Base-by-base conservation (phyloP, 2,888 invertebrate species). In the Gymnoscelis rufifasciata region DNA sequence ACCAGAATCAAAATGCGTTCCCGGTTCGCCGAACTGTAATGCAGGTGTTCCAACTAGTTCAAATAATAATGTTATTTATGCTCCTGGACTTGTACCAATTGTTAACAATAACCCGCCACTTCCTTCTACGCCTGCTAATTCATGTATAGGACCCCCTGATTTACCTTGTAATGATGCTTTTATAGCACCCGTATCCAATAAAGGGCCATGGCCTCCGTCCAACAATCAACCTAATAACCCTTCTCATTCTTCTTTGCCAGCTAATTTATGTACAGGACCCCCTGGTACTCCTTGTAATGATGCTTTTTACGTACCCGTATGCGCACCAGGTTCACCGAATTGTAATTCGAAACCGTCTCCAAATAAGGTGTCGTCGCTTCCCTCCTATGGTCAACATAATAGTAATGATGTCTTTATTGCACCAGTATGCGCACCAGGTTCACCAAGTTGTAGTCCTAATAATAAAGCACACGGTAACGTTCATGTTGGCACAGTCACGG, bases 1-100 rank as follows among this genome's bases (percentile, higher is more conserved):
- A 4, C 23, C 41, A 7, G 23, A 36, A 4, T 36, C 35, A 7
- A 39, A 14, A 13, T 56, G 55, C 44, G 13, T 31, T 6, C 48
- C 53, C 13, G 43, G 43, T 7, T 46, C 48, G 23, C 38, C 45
- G 5, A 40, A 30, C 37, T 53, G 53, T 43, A 37, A 44, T 14
- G 33, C 38, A 12, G 42, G 31, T 28, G n/a, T 24, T 8, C 26
- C 27, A 24, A n/a, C 33, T 28, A 8, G 30, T 3, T 30, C 12
- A 7, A 10, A 28, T 19, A 19, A 19, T 19, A 2, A 3, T 19
- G 5, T 3, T 19, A 19, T 3, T 19, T 19, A 19, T 19, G 5
- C 19, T 19, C 10, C 41, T 3, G 29, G 0, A 14, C 30, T 8
- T 1, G 13, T 12, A 30, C 30, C 30, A 13, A 8, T 8, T 1